Conservation (phyloP, 1,140 invertebrate genomes). For the Drosophila pruinosa region DNA sequence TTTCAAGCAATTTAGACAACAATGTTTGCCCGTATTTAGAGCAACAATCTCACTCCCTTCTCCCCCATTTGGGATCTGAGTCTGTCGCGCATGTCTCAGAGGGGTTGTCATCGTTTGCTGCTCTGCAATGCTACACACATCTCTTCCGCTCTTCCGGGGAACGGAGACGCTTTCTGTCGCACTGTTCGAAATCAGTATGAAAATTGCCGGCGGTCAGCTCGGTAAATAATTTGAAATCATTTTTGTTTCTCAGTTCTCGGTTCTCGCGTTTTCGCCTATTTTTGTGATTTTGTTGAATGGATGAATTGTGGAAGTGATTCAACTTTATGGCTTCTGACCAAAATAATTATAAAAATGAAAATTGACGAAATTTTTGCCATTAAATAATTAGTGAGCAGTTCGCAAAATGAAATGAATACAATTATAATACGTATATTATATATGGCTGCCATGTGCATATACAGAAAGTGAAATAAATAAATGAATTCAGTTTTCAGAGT, state of each 20-base stretch:
- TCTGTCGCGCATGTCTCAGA: slow-evolving; percentile 55
- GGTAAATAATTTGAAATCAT: slow-evolving; percentile 26
- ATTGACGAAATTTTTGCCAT: background rate
- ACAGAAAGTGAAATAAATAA: background rate
- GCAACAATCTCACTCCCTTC: slow-evolving; percentile 10
- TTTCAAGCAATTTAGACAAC: slow-evolving; percentile 67
- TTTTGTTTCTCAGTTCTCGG: background rate
- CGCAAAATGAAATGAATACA: background rate
- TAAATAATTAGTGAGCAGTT: slow-evolving; percentile 12
- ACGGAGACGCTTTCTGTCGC: slow-evolving; percentile 21
- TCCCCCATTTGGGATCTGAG: slow-evolving; percentile 28
- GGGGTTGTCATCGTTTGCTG: slow-evolving; percentile 31
- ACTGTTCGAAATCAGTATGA: slow-evolving; percentile 63
- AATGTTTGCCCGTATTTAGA: slow-evolving; percentile 60
- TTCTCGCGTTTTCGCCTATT: slow-evolving; percentile 19
- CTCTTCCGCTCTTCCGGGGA: slow-evolving; percentile 7
- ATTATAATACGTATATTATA: background rate
- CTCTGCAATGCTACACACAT: no score
- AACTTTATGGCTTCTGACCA: background rate
- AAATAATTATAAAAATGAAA: background rate
- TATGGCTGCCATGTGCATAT: background rate
- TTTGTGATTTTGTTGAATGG: slow-evolving; percentile 26
- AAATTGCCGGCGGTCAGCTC: slow-evolving; percentile 75
- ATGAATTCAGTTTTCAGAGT: background rate
- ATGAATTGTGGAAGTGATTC: slow-evolving; percentile 8